phyloP scores from a whole-genome alignment of 2,797 vertebrate species.

The Pseudochaenichthys georgianus region DNA sequence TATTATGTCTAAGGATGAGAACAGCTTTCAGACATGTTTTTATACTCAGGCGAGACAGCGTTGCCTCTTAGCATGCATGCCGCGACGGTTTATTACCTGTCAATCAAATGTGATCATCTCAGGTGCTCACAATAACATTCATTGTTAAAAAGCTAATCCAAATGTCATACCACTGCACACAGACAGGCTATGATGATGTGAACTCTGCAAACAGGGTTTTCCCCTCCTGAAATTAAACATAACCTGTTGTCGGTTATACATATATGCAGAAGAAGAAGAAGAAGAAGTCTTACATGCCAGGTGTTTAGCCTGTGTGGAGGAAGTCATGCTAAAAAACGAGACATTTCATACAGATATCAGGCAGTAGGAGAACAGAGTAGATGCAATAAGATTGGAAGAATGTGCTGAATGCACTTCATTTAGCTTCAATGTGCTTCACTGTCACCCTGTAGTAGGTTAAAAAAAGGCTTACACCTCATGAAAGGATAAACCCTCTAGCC shows the following conservation, averaged over 20 bases:
- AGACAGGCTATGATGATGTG: constrained; percentile 44
- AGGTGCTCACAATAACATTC: constrained; percentile 59
- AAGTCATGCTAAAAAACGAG: constrained; percentile 62
- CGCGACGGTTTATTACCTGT: constrained; percentile 60
- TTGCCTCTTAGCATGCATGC: constrained; percentile 57
- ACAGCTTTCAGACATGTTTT: constrained; percentile 36
- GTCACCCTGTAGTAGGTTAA: constrained; percentile 13
- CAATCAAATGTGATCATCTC: constrained; percentile 57
- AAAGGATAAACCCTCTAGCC: constrained; percentile 15
- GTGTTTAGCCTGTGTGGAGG: constrained; percentile 25
- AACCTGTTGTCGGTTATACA: constrained; percentile 23
- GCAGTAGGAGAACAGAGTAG: constrained; percentile 50
- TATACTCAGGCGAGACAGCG: constrained; percentile 20
- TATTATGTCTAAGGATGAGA: constrained; percentile 32
- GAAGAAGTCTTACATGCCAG: constrained; percentile 28
- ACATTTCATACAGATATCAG: constrained; percentile 48
- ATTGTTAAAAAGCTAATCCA: constrained; percentile 54
- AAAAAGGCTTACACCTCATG: constrained; percentile 17
- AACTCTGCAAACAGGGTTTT: constrained; percentile 29
- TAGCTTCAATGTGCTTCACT: constrained; percentile 5
- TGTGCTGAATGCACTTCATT: constrained; percentile 35
- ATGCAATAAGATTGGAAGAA: constrained; percentile 62
- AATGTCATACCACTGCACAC: constrained; percentile 58
- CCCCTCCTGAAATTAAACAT: constrained; percentile 17
- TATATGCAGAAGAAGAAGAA: neutral